These are phyloP conservation scores for Teleogryllus occipitalis DNA, from an alignment of 1,140 invertebrate species.

Conservation along the genomic window DNA sequence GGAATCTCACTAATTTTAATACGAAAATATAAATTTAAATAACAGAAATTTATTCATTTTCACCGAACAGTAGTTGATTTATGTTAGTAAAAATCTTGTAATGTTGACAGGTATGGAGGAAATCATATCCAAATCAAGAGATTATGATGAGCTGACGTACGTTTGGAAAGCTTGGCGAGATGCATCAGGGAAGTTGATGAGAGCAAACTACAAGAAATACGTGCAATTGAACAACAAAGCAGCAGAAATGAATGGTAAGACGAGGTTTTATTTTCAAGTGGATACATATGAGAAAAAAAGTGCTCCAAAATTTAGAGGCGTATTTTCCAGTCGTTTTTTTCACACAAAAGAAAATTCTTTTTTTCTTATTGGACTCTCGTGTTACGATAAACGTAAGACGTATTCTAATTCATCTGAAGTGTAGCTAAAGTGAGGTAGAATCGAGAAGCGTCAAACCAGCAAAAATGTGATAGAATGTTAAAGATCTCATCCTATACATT, in stretches of 20 bases:
- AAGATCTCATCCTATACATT: no score
- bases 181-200: conserved; percentile 48
- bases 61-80: neutral
- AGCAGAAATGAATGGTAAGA: conserved; percentile 41
- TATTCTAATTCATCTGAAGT: neutral
- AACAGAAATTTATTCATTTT: no score
- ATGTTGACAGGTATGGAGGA: conserved; percentile 28
- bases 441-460: no score
- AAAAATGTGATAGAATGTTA: no score
- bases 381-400: neutral
- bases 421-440: neutral
- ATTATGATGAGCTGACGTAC: conserved; percentile 44
- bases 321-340: neutral
- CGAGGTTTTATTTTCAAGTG: neutral
- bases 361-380: neutral
- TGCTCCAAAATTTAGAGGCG: neutral
- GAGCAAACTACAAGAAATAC: conserved; percentile 48
- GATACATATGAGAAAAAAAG: neutral
- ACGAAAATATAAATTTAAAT: neutral
- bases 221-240: conserved; percentile 52
- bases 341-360: neutral
- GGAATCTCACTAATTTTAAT: neutral
- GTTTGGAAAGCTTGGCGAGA: conserved; percentile 55
- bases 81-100: neutral
- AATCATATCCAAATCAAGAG: conserved; percentile 32